Evolutionary conservation across 2,113 vertebrate genomes (phyloP).

Genomic region (Struthidea cinerea): DNA sequence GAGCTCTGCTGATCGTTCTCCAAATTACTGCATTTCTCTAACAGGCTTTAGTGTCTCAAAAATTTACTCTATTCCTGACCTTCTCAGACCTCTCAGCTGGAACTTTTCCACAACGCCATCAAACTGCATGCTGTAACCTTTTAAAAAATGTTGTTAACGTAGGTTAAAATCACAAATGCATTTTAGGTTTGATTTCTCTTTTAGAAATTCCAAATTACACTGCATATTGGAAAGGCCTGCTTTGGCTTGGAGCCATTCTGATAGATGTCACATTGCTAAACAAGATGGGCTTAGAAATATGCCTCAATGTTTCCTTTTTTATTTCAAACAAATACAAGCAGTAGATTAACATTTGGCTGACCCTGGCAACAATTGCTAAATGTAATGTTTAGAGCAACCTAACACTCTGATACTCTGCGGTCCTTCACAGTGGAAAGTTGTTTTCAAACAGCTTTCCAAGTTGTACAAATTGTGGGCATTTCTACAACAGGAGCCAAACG

Average conservation of each 20-base stretch:
- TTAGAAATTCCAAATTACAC: not conserved
- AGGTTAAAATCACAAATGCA: conserved; percentile 37
- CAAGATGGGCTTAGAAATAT: conserved; percentile 45
- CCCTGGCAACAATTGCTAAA: conserved; percentile 28
- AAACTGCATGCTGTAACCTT: conserved; percentile 18
- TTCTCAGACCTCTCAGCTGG: not conserved
- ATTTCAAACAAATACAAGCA: conserved; percentile 54
- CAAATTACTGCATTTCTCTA: conserved; percentile 8
- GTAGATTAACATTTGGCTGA: conserved; percentile 68
- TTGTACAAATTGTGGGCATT: not conserved
- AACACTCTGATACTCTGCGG: not conserved
- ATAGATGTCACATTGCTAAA: conserved; percentile 48
- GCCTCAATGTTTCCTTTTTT: conserved; percentile 33
- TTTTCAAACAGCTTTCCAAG: conserved; percentile 29
- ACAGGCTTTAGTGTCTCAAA: not conserved
- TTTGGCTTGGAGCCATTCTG: conserved; percentile 39
- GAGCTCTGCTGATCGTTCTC: not conserved
- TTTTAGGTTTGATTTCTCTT: conserved; percentile 34
- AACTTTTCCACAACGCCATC: not conserved
- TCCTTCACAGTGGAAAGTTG: not conserved
- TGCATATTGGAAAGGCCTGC: conserved; percentile 8
- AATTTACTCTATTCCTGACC: not conserved
- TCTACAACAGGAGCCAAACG: not conserved
- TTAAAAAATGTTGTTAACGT: conserved; percentile 35
- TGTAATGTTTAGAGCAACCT: conserved; percentile 32